A percentile compares a stretch with the other conserved stretches of the same genome.
Evolutionary conservation across 2,888 invertebrate genomes (phyloP).

Genomic region (Nemotelus nigrinus): DNA sequence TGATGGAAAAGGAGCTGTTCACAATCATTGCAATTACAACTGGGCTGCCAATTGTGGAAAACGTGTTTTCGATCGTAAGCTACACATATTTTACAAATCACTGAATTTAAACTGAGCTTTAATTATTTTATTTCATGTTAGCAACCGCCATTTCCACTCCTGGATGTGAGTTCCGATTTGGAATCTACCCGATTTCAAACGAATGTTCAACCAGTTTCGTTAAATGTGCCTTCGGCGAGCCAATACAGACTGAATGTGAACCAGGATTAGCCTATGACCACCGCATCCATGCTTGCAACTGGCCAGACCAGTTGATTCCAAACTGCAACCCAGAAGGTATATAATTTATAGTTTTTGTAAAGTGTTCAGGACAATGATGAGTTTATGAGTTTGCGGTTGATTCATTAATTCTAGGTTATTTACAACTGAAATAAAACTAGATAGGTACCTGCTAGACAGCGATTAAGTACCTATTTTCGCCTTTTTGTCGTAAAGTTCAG

Average conservation of each 20-base stretch:
- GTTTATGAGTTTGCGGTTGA: too few relatives aligned
- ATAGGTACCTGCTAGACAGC: too few relatives aligned
- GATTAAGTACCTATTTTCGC: too few relatives aligned
- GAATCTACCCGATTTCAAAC: slow-evolving; percentile 82
- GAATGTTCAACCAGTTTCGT: slow-evolving; percentile 87
- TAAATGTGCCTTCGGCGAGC: slow-evolving; percentile 85
- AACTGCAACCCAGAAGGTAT: slow-evolving; percentile 90
- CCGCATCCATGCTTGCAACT: slow-evolving; percentile 88
- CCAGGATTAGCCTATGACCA: slow-evolving; percentile 90
- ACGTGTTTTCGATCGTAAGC: slow-evolving; percentile 82
- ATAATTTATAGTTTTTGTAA: too few relatives aligned
- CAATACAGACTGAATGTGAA: slow-evolving; percentile 83
- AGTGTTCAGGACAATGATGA: too few relatives aligned
- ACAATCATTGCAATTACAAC: slow-evolving; percentile 93
- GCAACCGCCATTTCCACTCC: slow-evolving; percentile 83
- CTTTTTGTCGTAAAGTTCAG: too few relatives aligned
- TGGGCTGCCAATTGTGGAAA: slow-evolving; percentile 91
- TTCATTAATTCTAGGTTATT: too few relatives aligned
- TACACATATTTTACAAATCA: slow-evolving; percentile 14
- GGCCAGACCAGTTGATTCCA: slow-evolving; percentile 90
- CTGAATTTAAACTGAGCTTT: not conserved
- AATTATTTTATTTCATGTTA: slow-evolving; percentile 58
- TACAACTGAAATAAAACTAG: too few relatives aligned
- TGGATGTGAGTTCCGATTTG: slow-evolving; percentile 89
- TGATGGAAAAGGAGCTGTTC: slow-evolving; percentile 88